These are phyloP conservation scores for Gymnodraco acuticeps DNA, from an alignment of 2,797 vertebrate genomes.

Conservation along the genomic window DNA sequence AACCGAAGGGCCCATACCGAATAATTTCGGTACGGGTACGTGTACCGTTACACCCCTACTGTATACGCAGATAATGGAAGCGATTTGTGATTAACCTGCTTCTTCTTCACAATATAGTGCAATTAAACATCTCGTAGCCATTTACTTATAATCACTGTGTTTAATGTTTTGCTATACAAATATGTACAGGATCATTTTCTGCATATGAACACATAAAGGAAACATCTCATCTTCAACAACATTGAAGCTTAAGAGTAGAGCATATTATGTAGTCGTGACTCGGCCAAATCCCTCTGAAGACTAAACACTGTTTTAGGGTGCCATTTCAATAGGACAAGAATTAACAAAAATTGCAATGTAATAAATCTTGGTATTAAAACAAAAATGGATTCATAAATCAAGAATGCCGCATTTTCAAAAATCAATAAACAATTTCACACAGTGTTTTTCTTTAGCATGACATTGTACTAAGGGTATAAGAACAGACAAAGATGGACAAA, in stretches of 20 bases:
- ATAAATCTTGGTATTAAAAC: neutral
- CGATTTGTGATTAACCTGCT: neutral
- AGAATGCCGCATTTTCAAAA: neutral
- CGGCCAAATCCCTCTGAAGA: neutral
- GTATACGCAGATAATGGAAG: neutral
- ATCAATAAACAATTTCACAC: neutral
- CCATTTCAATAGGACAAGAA: neutral
- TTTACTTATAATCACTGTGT: slow-evolving; percentile 23
- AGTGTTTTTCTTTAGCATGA: neutral
- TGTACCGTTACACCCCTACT: too few relatives aligned
- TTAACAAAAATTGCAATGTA: slow-evolving; percentile 1
- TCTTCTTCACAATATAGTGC: neutral
- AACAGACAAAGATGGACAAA: neutral
- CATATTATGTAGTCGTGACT: neutral
- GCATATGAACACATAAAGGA: slow-evolving; percentile 26
- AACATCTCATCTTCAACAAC: neutral
- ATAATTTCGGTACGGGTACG: too few relatives aligned
- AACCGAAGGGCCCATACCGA: too few relatives aligned
- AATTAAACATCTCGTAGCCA: neutral
- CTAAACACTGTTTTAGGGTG: neutral
- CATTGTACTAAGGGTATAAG: neutral
- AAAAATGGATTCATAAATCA: neutral
- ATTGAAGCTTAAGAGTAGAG: neutral
- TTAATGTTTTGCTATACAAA: slow-evolving; percentile 57
- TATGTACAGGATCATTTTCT: slow-evolving; percentile 50